A percentile compares a stretch with the other conserved stretches of the same genome.
Evolutionary conservation across 2,113 vertebrate genomes (phyloP).

Genomic region (Pampusana beccarii): DNA sequence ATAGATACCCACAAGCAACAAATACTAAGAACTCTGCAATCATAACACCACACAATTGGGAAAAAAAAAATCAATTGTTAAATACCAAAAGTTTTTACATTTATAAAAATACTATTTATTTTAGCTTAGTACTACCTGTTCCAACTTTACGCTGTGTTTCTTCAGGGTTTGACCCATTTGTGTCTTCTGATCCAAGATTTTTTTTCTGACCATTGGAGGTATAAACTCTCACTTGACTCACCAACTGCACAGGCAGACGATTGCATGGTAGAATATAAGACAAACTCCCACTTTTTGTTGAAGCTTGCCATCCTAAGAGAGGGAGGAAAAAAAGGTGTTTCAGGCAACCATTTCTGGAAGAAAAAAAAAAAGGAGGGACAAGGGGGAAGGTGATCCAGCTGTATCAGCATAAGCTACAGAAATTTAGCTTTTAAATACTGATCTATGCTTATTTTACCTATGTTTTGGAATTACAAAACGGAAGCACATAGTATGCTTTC

Average conservation of each 20-base stretch:
- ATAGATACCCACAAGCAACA: neutral
- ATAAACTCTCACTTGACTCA: constrained; percentile 83
- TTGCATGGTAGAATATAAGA: constrained; percentile 72
- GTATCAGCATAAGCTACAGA: neutral
- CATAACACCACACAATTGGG: rapidly evolving
- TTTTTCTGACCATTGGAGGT: constrained; percentile 80
- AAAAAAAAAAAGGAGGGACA: neutral
- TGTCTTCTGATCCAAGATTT: constrained; percentile 58
- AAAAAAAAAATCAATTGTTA: neutral
- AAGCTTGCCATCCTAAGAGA: constrained; percentile 80
- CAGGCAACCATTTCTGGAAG: neutral
- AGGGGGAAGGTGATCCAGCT: rapidly evolving
- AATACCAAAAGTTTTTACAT: neutral
- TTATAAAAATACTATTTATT: neutral
- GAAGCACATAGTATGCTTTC: neutral
- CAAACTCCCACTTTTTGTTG: constrained; percentile 69
- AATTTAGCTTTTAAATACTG: neutral
- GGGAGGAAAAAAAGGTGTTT: neutral
- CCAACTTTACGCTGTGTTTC: constrained; percentile 10
- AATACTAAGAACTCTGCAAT: neutral
- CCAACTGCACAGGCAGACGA: constrained; percentile 69
- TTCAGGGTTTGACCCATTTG: constrained; percentile 20
- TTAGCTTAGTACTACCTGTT: constrained; percentile 59
- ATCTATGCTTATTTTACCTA: neutral
- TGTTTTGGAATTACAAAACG: neutral